These are phyloP conservation scores for Pitangus sulphuratus DNA, from an alignment of 2,797 vertebrate genomes.

Conservation along the genomic window DNA sequence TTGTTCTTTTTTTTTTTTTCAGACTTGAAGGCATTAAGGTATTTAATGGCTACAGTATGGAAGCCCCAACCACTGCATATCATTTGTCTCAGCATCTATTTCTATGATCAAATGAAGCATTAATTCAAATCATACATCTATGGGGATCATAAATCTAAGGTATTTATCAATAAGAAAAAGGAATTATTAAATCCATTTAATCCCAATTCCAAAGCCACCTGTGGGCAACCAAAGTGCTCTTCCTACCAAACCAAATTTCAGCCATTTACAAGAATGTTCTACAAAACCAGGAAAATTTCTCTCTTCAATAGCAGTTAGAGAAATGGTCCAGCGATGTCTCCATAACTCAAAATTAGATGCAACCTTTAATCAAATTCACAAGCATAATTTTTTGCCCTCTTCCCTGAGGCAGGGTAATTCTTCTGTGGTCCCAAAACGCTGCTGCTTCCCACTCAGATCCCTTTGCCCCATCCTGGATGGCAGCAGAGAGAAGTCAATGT, in stretches of 20 bases:
- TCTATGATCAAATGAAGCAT: slow-evolving; percentile 99
- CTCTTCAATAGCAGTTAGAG: not conserved
- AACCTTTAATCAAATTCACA: not conserved
- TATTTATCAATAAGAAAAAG: not conserved
- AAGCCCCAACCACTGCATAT: slow-evolving; percentile 88
- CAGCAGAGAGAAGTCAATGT: not conserved
- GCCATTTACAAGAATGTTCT: not conserved
- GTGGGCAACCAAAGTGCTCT: not conserved
- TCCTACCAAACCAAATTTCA: not conserved
- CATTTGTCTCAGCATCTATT: slow-evolving; percentile 98
- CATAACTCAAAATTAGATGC: not conserved
- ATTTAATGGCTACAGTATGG: slow-evolving; percentile 93
- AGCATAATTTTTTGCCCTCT: not conserved
- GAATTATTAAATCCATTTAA: not conserved
- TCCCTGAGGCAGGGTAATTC: not conserved
- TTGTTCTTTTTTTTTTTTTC: not conserved
- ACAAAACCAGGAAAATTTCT: not conserved
- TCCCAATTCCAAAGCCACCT: not conserved
- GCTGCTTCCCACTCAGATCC: not conserved
- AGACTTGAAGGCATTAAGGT: not conserved
- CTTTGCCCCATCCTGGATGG: not conserved
- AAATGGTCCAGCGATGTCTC: not conserved
- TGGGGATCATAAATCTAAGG: slow-evolving; percentile 96
- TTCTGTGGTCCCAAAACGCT: not conserved
- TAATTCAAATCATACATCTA: slow-evolving; percentile 99